Evolutionary conservation across 1,140 invertebrate species (phyloP).

Genomic region (Leucophenga varia): DNA sequence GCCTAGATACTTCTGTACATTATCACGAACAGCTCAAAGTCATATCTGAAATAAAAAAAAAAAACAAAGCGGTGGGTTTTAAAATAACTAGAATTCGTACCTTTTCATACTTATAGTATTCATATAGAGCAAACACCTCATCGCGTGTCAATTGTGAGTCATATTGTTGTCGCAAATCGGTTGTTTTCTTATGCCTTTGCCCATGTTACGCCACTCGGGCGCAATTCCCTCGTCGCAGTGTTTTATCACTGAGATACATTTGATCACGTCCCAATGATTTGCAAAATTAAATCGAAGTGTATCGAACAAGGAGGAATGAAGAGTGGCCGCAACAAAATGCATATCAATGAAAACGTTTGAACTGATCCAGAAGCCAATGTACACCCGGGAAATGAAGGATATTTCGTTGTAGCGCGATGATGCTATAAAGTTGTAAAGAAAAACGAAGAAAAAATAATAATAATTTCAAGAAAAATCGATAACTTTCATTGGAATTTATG

Average conservation of each 20-base stretch:
- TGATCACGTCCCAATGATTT: slow-evolving; percentile 87
- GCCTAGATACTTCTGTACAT: too few relatives aligned
- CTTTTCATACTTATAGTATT: slow-evolving; percentile 77
- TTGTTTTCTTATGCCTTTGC: slow-evolving; percentile 68
- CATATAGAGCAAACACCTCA: slow-evolving; percentile 76
- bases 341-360: slow-evolving; percentile 74
- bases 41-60: slow-evolving; percentile 66
- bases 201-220: slow-evolving; percentile 79
- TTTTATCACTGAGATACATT: slow-evolving; percentile 76
- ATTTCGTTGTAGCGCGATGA: slow-evolving; percentile 60
- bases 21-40: slow-evolving; percentile 84
- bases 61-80: background rate
- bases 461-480: too few relatives aligned
- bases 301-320: slow-evolving; percentile 84
- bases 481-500: too few relatives aligned
- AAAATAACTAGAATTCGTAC: background rate
- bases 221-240: slow-evolving; percentile 74
- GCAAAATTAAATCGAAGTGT: slow-evolving; percentile 79
- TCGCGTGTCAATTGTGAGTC: slow-evolving; percentile 73
- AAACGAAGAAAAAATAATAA: too few relatives aligned
- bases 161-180: slow-evolving; percentile 70
- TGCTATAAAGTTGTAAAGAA: too few relatives aligned
- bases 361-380: slow-evolving; percentile 70
- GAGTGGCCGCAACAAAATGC: slow-evolving; percentile 88
- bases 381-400: slow-evolving; percentile 78